Evolutionary conservation across 2,888 invertebrate genomes (phyloP).

Genomic region (Coelopa pilipes): DNA sequence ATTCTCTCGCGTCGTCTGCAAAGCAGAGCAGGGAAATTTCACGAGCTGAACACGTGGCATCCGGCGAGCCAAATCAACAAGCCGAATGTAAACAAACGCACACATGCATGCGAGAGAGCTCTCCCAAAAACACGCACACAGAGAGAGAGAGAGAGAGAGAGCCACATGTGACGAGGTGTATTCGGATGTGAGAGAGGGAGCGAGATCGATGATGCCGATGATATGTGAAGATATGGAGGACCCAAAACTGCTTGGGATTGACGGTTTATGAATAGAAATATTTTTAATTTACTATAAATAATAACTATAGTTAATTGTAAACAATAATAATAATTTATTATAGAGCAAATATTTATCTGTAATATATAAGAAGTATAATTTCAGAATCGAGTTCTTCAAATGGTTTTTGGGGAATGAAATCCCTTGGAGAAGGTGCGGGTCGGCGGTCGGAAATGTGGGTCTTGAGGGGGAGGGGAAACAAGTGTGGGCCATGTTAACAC

Average conservation of each 20-base stretch:
- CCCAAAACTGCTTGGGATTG: no score
- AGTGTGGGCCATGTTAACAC: not conserved
- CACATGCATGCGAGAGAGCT: not conserved
- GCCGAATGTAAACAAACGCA: conserved; percentile 43
- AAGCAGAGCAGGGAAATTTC: conserved; percentile 16
- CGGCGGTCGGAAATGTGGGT: not conserved
- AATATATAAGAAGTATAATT: not conserved
- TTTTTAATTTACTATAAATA: no score
- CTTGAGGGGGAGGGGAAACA: not conserved
- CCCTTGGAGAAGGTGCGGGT: not conserved
- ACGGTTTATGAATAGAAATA: no score
- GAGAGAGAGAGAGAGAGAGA: no score
- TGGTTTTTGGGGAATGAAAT: not conserved
- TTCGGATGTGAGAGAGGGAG: no score
- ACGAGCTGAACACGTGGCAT: conserved; percentile 39
- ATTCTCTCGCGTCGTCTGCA: conserved; percentile 16
- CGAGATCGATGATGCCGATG: no score
- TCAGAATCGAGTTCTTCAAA: not conserved
- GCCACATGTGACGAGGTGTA: no score
- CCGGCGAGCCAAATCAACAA: conserved; percentile 25
- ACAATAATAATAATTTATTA: no score
- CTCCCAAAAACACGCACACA: not conserved
- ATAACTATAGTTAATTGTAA: no score
- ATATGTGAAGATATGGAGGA: no score
- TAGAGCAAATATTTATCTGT: no score